Conservation (phyloP, 2,113 vertebrate species). For the Cyprinodon tularosa region DNA sequence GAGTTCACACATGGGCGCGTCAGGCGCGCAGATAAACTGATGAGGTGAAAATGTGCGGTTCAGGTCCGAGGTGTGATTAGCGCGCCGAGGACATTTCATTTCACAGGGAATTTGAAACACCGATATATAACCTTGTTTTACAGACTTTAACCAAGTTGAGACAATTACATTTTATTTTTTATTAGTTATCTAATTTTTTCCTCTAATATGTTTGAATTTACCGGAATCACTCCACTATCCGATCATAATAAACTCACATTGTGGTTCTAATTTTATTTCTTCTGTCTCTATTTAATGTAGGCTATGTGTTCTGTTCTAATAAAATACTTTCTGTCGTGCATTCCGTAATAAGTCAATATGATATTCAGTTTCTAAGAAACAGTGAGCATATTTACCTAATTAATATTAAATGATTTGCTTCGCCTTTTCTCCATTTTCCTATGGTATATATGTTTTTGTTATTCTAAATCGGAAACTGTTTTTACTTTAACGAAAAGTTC, state of each 20-base stretch:
- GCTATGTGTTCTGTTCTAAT: no score
- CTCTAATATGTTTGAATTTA: neutral
- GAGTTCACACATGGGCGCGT: conserved; percentile 38
- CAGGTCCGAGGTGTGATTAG: conserved; percentile 36
- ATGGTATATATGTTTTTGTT: no score
- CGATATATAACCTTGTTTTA: neutral
- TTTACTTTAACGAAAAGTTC: no score
- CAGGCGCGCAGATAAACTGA: conserved; percentile 25
- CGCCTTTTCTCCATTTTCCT: no score
- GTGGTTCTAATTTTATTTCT: neutral
- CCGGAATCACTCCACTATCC: neutral
- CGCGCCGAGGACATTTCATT: neutral
- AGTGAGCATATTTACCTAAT: no score
- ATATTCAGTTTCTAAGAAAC: neutral
- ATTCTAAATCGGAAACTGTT: no score
- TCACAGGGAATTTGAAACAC: neutral
- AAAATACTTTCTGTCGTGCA: no score
- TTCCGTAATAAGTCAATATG: no score
- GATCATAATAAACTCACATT: neutral
- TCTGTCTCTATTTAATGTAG: neutral
- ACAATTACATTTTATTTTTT: neutral
- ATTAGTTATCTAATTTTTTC: neutral
- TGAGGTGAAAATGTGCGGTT: conserved; percentile 30
- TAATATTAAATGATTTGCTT: no score
- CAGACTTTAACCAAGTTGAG: neutral